Evolutionary conservation across 2,888 invertebrate species (phyloP), one percentile per base, ranked within the genome.

Genomic region (Leptopilina syphax): DNA sequence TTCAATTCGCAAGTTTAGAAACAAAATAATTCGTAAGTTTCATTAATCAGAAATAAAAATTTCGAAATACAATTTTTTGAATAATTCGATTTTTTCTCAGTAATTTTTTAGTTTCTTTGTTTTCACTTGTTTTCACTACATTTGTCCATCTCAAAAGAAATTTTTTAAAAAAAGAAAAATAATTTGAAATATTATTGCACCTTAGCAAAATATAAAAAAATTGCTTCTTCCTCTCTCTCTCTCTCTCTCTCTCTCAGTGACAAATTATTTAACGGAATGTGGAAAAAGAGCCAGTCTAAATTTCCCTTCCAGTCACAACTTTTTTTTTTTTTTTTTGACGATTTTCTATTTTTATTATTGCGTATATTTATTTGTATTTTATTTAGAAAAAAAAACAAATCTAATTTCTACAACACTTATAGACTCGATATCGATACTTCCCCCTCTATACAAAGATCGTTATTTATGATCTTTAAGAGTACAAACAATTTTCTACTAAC

Each of bases 321-420:
- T 34, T 34, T 4, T 34, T 34, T 34, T 4, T 34, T 34, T 34
- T 34, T 34, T 34, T 34, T 57, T 2, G n/a, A 60, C 34, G 34
- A 27, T 57, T 57, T 73, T 73, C 34, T 73, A 57, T 50, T 10
- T 50, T 10, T 50, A 50, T 10, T 47, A 50, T 3, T 50, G 12
- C 10, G 10, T 50, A 10, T 50, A 50, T 50, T 10, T 12, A 12
- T 50, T 10, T 50, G 9, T 18, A 18, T 18, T n/a, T 57, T 73
- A 73, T 73, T 63, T 24, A 60, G 18, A 70, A 70, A 73, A 73
- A 73, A 57, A 73, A 13, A 73, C 54, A 34, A 27, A 57, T 47
- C 68, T 50, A 70, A 54, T 54, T 70, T 54, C 70, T 70, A 70
- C 54, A 70, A 70, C 70, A 70, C 70, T 70, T 73, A 34, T 34